Conservation (phyloP, 1,140 invertebrate genomes). For the Orius laevigatus region DNA sequence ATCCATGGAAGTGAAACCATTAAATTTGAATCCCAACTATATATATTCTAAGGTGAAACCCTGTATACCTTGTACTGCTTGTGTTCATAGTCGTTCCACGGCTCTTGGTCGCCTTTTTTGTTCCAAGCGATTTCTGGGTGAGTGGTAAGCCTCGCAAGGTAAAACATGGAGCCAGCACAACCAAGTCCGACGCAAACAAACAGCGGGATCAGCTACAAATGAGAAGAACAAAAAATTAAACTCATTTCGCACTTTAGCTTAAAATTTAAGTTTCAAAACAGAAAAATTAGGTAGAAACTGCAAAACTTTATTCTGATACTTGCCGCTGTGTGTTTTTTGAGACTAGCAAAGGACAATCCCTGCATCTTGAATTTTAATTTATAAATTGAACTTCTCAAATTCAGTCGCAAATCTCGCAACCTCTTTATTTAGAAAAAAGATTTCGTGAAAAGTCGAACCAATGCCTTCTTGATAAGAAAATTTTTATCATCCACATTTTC, state of each 20-base stretch:
- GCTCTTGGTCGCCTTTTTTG: constrained; percentile 48
- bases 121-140: constrained; percentile 70
- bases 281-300: too few relatives aligned
- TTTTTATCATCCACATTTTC: too few relatives aligned
- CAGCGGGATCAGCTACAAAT: constrained; percentile 54
- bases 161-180: constrained; percentile 35
- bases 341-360: constrained; percentile 11
- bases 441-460: too few relatives aligned
- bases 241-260: neutral
- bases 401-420: too few relatives aligned
- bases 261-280: too few relatives aligned
- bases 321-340: constrained; percentile 12
- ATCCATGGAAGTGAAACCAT: neutral
- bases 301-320: too few relatives aligned
- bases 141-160: constrained; percentile 47
- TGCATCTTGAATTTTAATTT: neutral
- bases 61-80: constrained; percentile 66
- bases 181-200: constrained; percentile 53
- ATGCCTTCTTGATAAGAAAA: too few relatives aligned
- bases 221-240: constrained; percentile 11
- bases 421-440: too few relatives aligned
- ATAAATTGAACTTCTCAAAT: too few relatives aligned
- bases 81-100: constrained; percentile 57
- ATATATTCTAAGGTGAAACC: constrained; percentile 5
- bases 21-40: neutral